phyloP scores from a whole-genome alignment of 1,140 invertebrate genomes.

The Euura lappo region DNA sequence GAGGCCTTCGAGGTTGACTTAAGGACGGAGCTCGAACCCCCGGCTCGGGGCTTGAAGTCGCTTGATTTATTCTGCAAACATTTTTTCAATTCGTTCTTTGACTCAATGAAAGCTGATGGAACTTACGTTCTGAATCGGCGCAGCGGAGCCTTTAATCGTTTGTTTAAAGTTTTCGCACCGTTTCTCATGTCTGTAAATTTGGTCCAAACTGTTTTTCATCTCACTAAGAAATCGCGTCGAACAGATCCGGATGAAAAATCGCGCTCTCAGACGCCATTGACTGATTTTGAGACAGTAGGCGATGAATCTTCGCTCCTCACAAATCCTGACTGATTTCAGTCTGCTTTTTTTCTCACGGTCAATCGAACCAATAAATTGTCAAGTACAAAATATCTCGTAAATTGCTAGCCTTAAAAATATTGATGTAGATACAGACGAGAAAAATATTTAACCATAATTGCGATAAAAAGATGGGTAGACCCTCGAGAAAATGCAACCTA shows the following conservation, averaged over 20 bases:
- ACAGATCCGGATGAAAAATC: too few relatives aligned
- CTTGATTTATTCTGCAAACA: neutral
- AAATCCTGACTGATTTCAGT: too few relatives aligned
- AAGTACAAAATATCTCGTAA: neutral
- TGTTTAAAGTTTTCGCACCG: neutral
- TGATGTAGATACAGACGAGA: neutral
- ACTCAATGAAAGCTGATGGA: too few relatives aligned
- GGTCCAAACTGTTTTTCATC: neutral
- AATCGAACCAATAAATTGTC: neutral
- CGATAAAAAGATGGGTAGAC: slow-evolving; percentile 16
- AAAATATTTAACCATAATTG: neutral
- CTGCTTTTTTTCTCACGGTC: neutral
- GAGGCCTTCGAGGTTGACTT: neutral
- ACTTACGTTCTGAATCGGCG: neutral
- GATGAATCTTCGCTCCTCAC: too few relatives aligned
- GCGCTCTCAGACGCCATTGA: too few relatives aligned
- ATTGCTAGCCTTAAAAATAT: neutral
- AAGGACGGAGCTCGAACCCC: neutral
- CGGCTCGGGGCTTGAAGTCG: neutral
- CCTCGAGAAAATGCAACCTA: slow-evolving; percentile 20
- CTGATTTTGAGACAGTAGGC: too few relatives aligned
- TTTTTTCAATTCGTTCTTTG: neutral
- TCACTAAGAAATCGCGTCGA: neutral
- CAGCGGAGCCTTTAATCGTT: neutral
- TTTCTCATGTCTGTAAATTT: neutral